A percentile compares a stretch with the other conserved stretches of the same genome.
phyloP scores from a whole-genome alignment of 2,113 vertebrate species.

The Alexandromys fortis region DNA sequence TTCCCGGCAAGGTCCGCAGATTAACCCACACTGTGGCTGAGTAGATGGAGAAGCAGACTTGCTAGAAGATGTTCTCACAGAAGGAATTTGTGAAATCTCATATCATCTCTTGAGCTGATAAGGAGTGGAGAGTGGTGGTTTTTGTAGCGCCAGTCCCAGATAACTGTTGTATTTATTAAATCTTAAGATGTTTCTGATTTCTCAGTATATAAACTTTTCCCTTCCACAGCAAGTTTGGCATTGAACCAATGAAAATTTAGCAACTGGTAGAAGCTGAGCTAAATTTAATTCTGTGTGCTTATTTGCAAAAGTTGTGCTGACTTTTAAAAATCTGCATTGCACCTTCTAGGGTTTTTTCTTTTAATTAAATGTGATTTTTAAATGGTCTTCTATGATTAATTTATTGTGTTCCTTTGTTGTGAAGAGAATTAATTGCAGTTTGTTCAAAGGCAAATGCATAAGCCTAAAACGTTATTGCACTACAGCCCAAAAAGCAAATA shows the following conservation, averaged over 20 bases:
- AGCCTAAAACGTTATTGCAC: not conserved
- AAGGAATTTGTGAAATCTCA: not conserved
- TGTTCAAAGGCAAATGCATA: not conserved
- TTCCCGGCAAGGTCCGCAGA: slow-evolving; percentile 1
- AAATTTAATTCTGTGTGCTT: slow-evolving; percentile 39
- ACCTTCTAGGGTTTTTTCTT: not conserved
- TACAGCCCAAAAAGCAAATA: slow-evolving; percentile 15
- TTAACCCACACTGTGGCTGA: not conserved
- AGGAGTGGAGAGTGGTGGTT: not conserved
- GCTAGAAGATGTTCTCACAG: not conserved
- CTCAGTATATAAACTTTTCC: not conserved
- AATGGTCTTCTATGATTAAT: slow-evolving; percentile 39
- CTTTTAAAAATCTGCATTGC: slow-evolving; percentile 21
- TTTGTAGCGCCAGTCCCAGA: not conserved
- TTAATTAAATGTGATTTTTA: slow-evolving; percentile 48
- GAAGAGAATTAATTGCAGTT: slow-evolving; percentile 47
- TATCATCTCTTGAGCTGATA: not conserved
- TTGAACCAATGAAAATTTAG: not conserved
- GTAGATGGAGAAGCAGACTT: not conserved
- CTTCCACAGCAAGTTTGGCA: not conserved
- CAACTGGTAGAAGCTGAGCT: not conserved
- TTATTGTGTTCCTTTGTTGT: slow-evolving; percentile 14
- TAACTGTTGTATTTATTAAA: not conserved
- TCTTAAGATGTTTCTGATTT: slow-evolving; percentile 45
- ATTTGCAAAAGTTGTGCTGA: slow-evolving; percentile 44